These are phyloP conservation scores for Microplitis deprimator DNA, from an alignment of 2,888 invertebrate genomes.

Conservation along the genomic window DNA sequence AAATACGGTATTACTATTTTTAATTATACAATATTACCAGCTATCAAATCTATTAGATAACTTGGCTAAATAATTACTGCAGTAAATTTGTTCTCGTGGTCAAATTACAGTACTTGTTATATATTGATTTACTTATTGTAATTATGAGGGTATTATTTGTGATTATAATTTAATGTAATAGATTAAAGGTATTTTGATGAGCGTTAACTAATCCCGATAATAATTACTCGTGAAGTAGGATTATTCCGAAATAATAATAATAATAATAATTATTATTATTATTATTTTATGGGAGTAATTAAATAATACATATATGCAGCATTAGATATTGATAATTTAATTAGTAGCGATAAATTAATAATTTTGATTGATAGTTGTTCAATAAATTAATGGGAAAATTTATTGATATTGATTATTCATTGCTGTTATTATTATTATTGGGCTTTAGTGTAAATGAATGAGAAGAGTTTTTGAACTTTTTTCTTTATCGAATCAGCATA, in stretches of 20 bases:
- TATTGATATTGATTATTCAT: no score
- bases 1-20: no score
- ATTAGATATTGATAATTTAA: no score
- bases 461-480: no score
- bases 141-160: background rate
- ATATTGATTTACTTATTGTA: background rate
- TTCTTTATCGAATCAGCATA: no score
- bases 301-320: no score
- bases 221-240: background rate
- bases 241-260: background rate
- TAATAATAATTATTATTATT: background rate
- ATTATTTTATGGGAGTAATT: background rate
- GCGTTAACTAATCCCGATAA: background rate
- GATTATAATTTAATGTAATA: background rate
- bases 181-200: background rate
- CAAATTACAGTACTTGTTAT: background rate
- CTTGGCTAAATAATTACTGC: background rate
- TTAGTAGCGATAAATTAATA: no score
- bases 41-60: slow-evolving; percentile 14
- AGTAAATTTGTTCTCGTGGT: background rate
- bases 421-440: no score
- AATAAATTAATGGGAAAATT: no score
- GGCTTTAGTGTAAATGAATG: no score
- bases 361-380: no score
- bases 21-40: slow-evolving; percentile 24